Evolutionary conservation across 2,113 vertebrate species (phyloP).

Genomic region (Otis tarda): DNA sequence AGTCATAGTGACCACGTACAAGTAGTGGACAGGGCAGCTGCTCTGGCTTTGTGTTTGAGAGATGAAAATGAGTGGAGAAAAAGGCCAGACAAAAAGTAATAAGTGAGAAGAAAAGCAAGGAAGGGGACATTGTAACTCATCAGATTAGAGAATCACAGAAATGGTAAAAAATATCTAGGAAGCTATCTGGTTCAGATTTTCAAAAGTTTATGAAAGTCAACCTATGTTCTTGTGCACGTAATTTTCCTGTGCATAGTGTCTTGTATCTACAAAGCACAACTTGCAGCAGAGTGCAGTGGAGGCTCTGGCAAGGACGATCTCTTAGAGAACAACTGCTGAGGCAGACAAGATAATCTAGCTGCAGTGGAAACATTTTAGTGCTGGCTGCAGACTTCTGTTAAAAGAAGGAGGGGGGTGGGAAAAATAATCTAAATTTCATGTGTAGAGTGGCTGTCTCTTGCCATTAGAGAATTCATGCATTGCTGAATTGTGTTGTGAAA

Average conservation of each 20-base stretch:
- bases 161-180: background rate
- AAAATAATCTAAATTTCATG: background rate
- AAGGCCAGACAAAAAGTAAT: background rate
- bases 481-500: background rate
- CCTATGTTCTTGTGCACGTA: background rate
- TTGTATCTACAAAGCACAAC: background rate
- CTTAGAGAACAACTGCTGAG: background rate
- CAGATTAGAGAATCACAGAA: background rate
- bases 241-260: background rate
- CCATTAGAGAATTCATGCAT: background rate
- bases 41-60: background rate
- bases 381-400: background rate
- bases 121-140: background rate
- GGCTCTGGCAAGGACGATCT: background rate
- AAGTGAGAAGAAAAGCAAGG: background rate
- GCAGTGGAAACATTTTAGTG: background rate
- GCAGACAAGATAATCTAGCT: conserved; percentile 13
- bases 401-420: background rate
- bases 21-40: background rate
- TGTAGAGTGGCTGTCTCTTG: background rate
- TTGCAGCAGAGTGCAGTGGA: background rate
- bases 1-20: background rate
- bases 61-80: background rate
- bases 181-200: background rate
- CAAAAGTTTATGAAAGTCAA: background rate